Conservation (phyloP, 2,797 vertebrate genomes). For the Ctenopoma multispine region DNA sequence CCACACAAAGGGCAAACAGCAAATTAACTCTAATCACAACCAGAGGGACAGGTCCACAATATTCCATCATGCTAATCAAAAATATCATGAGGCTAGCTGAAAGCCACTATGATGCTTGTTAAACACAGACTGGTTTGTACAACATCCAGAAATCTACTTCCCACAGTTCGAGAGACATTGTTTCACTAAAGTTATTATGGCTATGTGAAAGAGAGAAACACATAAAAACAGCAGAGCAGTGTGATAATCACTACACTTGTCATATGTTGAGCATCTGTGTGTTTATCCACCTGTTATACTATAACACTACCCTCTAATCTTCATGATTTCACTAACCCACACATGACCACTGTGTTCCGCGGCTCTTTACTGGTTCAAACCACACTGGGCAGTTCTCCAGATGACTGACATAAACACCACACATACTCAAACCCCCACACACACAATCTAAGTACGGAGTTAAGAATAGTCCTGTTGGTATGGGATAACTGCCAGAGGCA, state of each 20-base stretch:
- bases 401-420: constrained; percentile 68
- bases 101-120: constrained; percentile 11
- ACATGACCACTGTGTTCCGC: constrained; percentile 69
- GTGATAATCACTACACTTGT: constrained; percentile 37
- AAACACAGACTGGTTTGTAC: constrained; percentile 23
- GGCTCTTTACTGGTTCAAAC: constrained; percentile 63
- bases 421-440: constrained; percentile 33
- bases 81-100: constrained; percentile 1
- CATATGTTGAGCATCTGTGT: constrained; percentile 64
- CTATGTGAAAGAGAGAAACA: constrained; percentile 20
- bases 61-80: neutral
- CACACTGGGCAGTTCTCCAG: constrained; percentile 70
- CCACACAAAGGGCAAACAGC: neutral
- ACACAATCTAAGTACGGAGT: constrained; percentile 51
- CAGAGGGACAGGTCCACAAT: neutral
- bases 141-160: constrained; percentile 37
- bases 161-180: constrained; percentile 18
- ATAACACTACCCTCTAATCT: constrained; percentile 70
- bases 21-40: neutral
- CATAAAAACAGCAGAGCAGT: constrained; percentile 1
- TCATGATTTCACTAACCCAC: constrained; percentile 63
- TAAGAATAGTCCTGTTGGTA: constrained; percentile 76
- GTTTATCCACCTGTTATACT: constrained; percentile 80
- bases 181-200: constrained; percentile 1
- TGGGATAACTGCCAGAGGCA: constrained; percentile 63